Evolutionary conservation across 2,888 invertebrate species (phyloP).

Genomic region (Idaea biselata): DNA sequence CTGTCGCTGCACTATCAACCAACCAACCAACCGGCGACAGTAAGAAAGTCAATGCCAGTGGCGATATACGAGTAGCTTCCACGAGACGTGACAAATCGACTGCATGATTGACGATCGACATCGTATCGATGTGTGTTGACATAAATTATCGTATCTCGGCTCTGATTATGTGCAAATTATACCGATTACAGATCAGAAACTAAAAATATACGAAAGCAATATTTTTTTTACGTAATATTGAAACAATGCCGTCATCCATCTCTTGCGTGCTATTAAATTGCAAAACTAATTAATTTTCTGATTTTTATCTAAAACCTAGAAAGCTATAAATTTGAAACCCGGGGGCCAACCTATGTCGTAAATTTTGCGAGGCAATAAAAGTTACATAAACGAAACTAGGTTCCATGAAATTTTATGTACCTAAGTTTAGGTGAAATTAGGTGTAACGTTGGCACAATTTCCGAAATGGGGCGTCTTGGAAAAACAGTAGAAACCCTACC

Average conservation of each 20-base stretch:
- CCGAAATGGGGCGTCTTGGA: conserved; percentile 26
- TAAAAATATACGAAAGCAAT: conserved; percentile 20
- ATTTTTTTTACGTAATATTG: not conserved
- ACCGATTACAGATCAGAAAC: conserved; percentile 15
- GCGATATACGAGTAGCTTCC: conserved; percentile 40
- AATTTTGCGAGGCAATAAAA: not conserved
- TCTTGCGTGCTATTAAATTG: not conserved
- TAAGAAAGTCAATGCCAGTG: conserved; percentile 78
- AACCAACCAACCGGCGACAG: conserved; percentile 60
- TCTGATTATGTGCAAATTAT: conserved; percentile 16
- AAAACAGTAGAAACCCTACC: conserved; percentile 52
- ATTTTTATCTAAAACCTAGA: not conserved
- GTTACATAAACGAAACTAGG: not conserved
- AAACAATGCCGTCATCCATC: not conserved
- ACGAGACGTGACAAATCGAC: conserved; percentile 54
- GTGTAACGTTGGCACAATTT: not conserved
- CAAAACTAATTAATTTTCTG: not conserved
- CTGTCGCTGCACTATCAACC: conserved; percentile 43
- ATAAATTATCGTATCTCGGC: conserved; percentile 24
- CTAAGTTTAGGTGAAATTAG: conserved; percentile 2
- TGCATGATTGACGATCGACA: conserved; percentile 34
- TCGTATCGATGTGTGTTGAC: conserved; percentile 24
- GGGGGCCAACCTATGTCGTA: not conserved
- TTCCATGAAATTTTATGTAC: conserved; percentile 19
- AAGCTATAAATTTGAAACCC: not conserved